Evolutionary conservation across 2,797 vertebrate species (phyloP), one percentile per base, ranked within the genome.

Genomic region (Aplochiton taeniatus): DNA sequence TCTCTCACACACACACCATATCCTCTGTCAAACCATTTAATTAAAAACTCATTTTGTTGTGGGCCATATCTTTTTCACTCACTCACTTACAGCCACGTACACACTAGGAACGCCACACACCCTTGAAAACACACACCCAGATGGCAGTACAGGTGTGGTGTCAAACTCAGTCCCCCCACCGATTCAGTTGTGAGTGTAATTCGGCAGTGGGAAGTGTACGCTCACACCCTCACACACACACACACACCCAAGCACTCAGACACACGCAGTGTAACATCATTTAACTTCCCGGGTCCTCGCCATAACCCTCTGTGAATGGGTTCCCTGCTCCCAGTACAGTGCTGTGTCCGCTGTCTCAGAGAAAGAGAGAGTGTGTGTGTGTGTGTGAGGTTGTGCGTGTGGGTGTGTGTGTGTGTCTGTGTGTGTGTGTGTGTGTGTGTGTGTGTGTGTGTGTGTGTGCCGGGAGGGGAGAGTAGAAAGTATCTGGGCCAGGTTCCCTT

Each of bases 351-450:
- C 41, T 31, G 20, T 12, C 20, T 13, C 54, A 56, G 19, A n/a
- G 50, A 20, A 17, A 49, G 12, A 8, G 46, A 14, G 48, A 14
- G 16, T 1, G 4, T 45, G 43, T 60, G 6, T 52, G 50, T 52
- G 58, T 60, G 58, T 46, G 58, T 59, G 58, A 45, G 58, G 45
- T 42, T 60, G 58, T 60, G 58, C 46, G 58, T 60, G 20, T 59
- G 57, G 45, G 57, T 59, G 57, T 58, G 57, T 58, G 57, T 58
- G 57, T 58, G 57, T 58, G 57, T 58, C 9, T 58, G 57, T 58
- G 57, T 44, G 31, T 58, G 56, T 43, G 58, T 46, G 58, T 47
- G 44, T 47, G 44, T 19, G 58, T 59, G 58, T 59, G 41, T 58
- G 16, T 19, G 19, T 42, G 54, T 56, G 54, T 31, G 54, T 56